Evolutionary conservation across 2,797 vertebrate species (phyloP).

Genomic region (Parambassis ranga): DNA sequence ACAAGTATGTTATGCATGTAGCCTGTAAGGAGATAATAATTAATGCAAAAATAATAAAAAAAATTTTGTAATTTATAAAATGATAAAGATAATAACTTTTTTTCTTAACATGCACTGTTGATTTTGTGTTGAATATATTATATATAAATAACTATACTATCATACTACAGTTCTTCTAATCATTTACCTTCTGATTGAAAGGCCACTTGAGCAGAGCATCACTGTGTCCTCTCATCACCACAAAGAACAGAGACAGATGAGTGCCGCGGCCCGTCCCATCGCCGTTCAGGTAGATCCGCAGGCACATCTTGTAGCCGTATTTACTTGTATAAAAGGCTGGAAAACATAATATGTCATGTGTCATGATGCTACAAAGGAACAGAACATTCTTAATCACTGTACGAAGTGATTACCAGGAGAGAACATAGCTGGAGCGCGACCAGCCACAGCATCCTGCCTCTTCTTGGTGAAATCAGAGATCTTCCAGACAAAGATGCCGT

Average conservation of each 20-base stretch:
- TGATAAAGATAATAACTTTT: too few relatives aligned
- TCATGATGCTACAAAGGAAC: neutral
- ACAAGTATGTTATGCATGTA: too few relatives aligned
- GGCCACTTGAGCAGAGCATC: slow-evolving; percentile 96
- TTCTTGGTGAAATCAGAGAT: slow-evolving; percentile 93
- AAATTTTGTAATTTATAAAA: too few relatives aligned
- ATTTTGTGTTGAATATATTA: too few relatives aligned
- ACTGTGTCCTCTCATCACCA: slow-evolving; percentile 95
- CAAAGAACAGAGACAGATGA: slow-evolving; percentile 96
- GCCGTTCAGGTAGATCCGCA: slow-evolving; percentile 94
- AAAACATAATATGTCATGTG: slow-evolving; percentile 27
- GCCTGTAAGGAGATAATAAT: too few relatives aligned
- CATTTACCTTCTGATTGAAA: slow-evolving; percentile 97
- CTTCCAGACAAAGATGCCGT: slow-evolving; percentile 96
- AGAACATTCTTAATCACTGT: neutral
- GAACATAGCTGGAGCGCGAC: slow-evolving; percentile 94
- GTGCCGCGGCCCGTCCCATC: slow-evolving; percentile 93
- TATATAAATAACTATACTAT: too few relatives aligned
- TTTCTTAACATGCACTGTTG: too few relatives aligned
- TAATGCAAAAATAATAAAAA: too few relatives aligned
- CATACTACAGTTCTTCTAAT: too few relatives aligned
- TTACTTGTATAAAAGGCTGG: slow-evolving; percentile 97
- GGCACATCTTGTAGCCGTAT: slow-evolving; percentile 98
- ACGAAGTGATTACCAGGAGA: slow-evolving; percentile 85
- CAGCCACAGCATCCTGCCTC: slow-evolving; percentile 92